phyloP scores from a whole-genome alignment of 1,140 invertebrate species.

The Asobara japonica region DNA sequence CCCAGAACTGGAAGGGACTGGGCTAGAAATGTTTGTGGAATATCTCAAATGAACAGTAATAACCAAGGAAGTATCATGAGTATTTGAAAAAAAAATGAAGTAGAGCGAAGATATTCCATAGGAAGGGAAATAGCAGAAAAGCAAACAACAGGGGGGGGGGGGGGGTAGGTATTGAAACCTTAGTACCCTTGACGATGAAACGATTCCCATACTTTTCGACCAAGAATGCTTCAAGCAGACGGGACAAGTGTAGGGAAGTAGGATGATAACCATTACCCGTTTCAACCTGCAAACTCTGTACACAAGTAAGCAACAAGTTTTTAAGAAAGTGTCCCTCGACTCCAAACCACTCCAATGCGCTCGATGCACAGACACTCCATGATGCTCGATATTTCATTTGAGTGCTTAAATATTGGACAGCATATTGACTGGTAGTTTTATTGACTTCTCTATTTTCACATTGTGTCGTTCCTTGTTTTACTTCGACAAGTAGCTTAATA shows the following conservation, averaged over 20 bases:
- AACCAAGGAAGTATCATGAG: too few relatives aligned
- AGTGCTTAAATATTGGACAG: neutral
- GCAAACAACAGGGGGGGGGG: neutral
- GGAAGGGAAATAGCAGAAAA: neutral
- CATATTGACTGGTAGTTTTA: neutral
- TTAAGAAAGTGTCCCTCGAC: slow-evolving; percentile 6
- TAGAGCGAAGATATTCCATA: too few relatives aligned
- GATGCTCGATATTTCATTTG: neutral
- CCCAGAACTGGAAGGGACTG: too few relatives aligned
- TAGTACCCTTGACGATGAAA: neutral
- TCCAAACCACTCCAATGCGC: neutral
- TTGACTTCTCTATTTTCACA: neutral
- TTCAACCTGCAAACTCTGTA: neutral
- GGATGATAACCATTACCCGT: neutral
- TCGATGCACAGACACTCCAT: neutral
- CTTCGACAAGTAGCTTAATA: too few relatives aligned
- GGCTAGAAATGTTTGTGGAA: too few relatives aligned
- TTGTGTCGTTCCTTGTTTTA: too few relatives aligned
- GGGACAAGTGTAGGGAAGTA: neutral
- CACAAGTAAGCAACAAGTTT: slow-evolving; percentile 30
- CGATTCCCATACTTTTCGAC: neutral
- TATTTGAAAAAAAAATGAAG: too few relatives aligned
- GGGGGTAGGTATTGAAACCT: too few relatives aligned
- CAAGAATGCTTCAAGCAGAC: neutral
- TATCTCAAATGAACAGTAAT: too few relatives aligned